A percentile compares a stretch with the other conserved stretches of the same genome.
Conservation (phyloP, 1,140 invertebrate species). For the Glossosoma conforme region DNA sequence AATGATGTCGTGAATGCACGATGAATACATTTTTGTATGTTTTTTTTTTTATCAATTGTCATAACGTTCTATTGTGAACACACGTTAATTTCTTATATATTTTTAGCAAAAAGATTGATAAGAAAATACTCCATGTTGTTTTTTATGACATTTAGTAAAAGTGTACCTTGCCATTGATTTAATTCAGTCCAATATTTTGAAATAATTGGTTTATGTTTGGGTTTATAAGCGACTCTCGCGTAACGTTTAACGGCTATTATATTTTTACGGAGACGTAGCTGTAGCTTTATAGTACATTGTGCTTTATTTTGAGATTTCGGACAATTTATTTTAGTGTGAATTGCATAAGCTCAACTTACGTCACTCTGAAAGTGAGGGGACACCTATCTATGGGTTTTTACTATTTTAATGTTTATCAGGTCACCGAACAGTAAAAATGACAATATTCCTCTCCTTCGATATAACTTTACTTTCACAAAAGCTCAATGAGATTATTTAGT, state of each 20-base stretch:
- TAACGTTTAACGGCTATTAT: no score
- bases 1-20: no score
- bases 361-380: slow-evolving; percentile 19
- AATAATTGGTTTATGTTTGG: no score
- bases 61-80: no score
- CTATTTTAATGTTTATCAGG: slow-evolving; percentile 29
- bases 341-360: slow-evolving; percentile 23
- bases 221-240: no score
- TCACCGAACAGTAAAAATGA: slow-evolving; percentile 30
- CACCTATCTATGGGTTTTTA: slow-evolving; percentile 29
- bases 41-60: no score
- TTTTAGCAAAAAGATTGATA: not conserved
- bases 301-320: slow-evolving; percentile 29
- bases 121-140: not conserved
- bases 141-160: not conserved
- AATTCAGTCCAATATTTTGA: no score
- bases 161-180: no score
- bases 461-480: no score
- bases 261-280: no score
- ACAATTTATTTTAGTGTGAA: slow-evolving; percentile 21
- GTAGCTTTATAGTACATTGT: slow-evolving; percentile 27
- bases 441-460: slow-evolving; percentile 17
- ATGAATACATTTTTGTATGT: no score
- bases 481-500: slow-evolving; percentile 27
- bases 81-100: not conserved